Percentiles rank a stretch among this genome's conserved stretches.
phyloP scores from a whole-genome alignment of 2,797 vertebrate species.

The Okamejei kenojei region DNA sequence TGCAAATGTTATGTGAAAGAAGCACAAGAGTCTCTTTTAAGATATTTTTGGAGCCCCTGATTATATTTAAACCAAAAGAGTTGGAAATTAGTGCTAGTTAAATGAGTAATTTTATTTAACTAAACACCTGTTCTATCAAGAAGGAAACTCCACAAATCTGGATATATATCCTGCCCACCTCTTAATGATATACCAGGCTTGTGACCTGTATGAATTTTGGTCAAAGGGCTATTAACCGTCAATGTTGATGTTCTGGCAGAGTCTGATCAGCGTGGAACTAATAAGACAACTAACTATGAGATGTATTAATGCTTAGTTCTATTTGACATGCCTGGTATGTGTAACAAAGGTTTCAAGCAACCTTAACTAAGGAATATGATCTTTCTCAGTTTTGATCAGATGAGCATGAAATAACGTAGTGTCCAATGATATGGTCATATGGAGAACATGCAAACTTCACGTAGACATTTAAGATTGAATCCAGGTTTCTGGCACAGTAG shows the following conservation, averaged over 20 bases:
- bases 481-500: too few species aligned
- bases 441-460: too few species aligned
- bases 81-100: not conserved
- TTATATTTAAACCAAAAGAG: constrained; percentile 1
- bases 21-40: not conserved
- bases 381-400: too few species aligned
- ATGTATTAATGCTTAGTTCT: too few species aligned
- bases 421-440: too few species aligned
- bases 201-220: not conserved
- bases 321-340: too few species aligned
- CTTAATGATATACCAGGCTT: not conserved
- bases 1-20: not conserved
- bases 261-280: not conserved
- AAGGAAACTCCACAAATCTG: not conserved
- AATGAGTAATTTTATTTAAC: not conserved
- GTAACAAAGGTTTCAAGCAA: too few species aligned
- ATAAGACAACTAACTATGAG: too few species aligned
- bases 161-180: not conserved
- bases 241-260: not conserved
- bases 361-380: too few species aligned
- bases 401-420: too few species aligned
- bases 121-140: not conserved
- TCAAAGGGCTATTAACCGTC: not conserved
- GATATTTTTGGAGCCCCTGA: not conserved
- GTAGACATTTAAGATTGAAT: too few species aligned